These are phyloP conservation scores for Phalera bucephala DNA, from an alignment of 2,888 invertebrate genomes.

Conservation along the genomic window DNA sequence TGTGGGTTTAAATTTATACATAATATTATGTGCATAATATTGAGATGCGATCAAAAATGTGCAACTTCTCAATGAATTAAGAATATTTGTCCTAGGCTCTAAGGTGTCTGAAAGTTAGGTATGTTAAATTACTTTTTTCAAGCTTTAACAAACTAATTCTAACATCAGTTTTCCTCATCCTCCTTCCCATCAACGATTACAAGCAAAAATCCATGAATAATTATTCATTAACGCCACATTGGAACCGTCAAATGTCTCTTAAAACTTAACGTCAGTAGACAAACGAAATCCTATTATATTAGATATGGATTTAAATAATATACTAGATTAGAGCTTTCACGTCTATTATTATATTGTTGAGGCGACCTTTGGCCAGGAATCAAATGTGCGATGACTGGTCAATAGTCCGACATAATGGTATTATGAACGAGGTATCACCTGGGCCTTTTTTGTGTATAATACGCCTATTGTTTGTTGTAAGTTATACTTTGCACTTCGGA, in stretches of 20 bases:
- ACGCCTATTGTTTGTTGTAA: constrained; percentile 74
- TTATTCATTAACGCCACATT: constrained; percentile 35
- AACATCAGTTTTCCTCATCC: background rate
- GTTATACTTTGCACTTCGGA: constrained; percentile 53
- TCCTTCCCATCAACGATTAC: constrained; percentile 24
- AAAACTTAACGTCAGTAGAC: constrained; percentile 39
- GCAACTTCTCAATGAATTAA: too few relatives aligned
- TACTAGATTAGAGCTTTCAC: constrained; percentile 63
- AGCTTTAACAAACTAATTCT: too few relatives aligned
- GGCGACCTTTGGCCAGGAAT: constrained; percentile 54
- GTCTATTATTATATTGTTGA: constrained; percentile 37
- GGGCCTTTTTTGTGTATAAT: constrained; percentile 61
- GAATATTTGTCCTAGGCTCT: too few relatives aligned
- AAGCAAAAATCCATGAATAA: constrained; percentile 25
- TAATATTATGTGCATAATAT: too few relatives aligned
- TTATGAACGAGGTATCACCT: constrained; percentile 62
- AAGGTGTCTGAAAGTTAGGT: too few relatives aligned
- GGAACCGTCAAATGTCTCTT: constrained; percentile 40
- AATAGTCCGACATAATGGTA: constrained; percentile 45
- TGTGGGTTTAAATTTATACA: too few relatives aligned
- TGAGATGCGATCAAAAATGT: too few relatives aligned
- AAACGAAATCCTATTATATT: constrained; percentile 39
- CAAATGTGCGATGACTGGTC: constrained; percentile 61
- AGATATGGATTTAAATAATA: constrained; percentile 59
- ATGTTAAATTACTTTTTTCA: too few relatives aligned